These are phyloP conservation scores for Tokudaia muenninki DNA, from an alignment of 2,797 vertebrate genomes.

Conservation along the genomic window DNA sequence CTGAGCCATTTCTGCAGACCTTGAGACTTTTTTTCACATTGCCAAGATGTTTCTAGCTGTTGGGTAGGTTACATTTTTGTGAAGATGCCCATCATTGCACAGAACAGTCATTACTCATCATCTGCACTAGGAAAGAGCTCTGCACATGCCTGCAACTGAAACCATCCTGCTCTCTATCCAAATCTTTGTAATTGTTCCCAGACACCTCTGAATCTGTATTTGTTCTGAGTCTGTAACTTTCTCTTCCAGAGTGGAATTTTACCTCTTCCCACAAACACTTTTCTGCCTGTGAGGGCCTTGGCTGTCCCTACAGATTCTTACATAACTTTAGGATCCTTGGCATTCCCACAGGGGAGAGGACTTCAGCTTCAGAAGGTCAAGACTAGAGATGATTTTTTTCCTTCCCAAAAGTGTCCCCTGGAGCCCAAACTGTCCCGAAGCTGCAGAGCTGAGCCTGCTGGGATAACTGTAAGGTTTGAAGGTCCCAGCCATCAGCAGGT, in stretches of 20 bases:
- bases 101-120: not conserved
- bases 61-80: not conserved
- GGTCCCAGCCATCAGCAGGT: not conserved
- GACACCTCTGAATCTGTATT: not conserved
- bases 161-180: not conserved
- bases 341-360: not conserved
- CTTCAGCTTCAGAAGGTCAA: not conserved
- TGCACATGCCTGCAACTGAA: too few species aligned
- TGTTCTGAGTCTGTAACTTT: not conserved
- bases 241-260: constrained; percentile 41
- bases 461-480: not conserved
- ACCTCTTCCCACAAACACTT: not conserved
- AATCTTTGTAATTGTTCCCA: not conserved
- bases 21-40: not conserved
- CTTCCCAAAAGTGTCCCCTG: not conserved
- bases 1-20: not conserved
- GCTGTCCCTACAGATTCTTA: not conserved
- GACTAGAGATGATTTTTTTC: not conserved
- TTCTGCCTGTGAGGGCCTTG: not conserved
- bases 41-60: not conserved
- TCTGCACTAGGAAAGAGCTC: not conserved
- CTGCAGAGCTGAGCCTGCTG: not conserved
- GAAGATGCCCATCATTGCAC: not conserved
- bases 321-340: not conserved
- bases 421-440: not conserved